Evolutionary conservation across 2,888 invertebrate genomes (phyloP), one percentile per base, ranked within the genome.

Genomic region (Ichneumoninae sp.): DNA sequence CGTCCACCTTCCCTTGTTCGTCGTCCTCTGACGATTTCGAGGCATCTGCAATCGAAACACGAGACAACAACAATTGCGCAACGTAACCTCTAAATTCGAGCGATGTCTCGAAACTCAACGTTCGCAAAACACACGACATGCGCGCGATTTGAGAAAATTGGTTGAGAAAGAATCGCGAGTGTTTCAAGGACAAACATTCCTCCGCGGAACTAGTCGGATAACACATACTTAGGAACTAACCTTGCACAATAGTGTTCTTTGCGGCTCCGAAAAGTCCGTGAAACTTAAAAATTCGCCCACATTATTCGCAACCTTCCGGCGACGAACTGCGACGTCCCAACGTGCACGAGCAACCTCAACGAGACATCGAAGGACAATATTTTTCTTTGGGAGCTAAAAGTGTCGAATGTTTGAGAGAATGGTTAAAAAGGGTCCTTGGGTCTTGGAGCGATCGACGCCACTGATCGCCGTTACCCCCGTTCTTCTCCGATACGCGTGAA

Each of bases 1-100:
- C 0, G 81, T 85, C 87, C 83, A 85, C 77, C 83, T 76, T 44
- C 85, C 85, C 40, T 87, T 87, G 47, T 83, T 85, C 4, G 83
- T 80, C 3, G 83, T 83, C 78, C 83, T 79, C 44, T 77, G 75
- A 33, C 85, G 73, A 63, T 86, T 79, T 1, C 85, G 82, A 33
- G 85, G 85, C 85, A 85, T 85, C 85, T 79, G 74, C 26, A 74
- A 68, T 16, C 19, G 36, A n/a, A 33, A 71, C 13, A 19, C 52
- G 19, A 8, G 52, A 7, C 4, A 52, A 19, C 7, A n/a, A 52
- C n/a, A 7, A 47, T 13, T 47, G 44, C 44, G 16, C 5, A 16
- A 13, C 44, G 3, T 47, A 47, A 47, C 44, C 44, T 47, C 44
- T 0, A 16, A 47, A 47, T 16, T 47, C 44, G 13, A 47, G 16